These are phyloP conservation scores for Callosobruchus maculatus DNA, from an alignment of 2,888 invertebrate genomes.

Conservation along the genomic window DNA sequence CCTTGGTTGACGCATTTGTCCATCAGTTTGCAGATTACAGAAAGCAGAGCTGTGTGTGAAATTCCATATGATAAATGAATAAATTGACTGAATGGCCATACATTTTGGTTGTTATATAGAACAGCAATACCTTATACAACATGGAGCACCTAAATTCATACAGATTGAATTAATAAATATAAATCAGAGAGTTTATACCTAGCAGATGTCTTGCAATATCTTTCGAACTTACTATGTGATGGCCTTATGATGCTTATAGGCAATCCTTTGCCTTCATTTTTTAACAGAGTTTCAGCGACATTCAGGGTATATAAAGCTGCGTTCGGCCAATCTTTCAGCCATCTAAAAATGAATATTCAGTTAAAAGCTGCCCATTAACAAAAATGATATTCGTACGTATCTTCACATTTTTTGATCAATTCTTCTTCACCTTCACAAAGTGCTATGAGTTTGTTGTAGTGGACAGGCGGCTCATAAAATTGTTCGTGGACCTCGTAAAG, in stretches of 20 bases:
- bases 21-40: too few species aligned
- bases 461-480: constrained; percentile 25
- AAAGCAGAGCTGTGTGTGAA: too few species aligned
- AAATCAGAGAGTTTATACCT: too few species aligned
- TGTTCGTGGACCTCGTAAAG: constrained; percentile 31
- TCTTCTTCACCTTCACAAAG: constrained; percentile 43
- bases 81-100: too few species aligned
- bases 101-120: too few species aligned
- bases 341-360: constrained; percentile 35
- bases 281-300: constrained; percentile 62
- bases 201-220: not conserved
- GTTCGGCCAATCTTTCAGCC: constrained; percentile 61
- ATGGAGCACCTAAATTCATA: too few species aligned
- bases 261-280: constrained; percentile 53
- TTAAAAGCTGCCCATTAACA: constrained; percentile 23
- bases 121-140: too few species aligned
- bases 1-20: too few species aligned
- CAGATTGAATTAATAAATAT: too few species aligned
- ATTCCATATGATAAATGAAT: too few species aligned
- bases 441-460: constrained; percentile 18
- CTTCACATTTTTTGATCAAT: constrained; percentile 27
- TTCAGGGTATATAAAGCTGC: constrained; percentile 73
- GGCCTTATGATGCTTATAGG: constrained; percentile 69
- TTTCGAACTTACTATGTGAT: constrained; percentile 52
- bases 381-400: not conserved